Evolutionary conservation across 1,140 invertebrate genomes (phyloP).

Genomic region (Calliphora vicina): DNA sequence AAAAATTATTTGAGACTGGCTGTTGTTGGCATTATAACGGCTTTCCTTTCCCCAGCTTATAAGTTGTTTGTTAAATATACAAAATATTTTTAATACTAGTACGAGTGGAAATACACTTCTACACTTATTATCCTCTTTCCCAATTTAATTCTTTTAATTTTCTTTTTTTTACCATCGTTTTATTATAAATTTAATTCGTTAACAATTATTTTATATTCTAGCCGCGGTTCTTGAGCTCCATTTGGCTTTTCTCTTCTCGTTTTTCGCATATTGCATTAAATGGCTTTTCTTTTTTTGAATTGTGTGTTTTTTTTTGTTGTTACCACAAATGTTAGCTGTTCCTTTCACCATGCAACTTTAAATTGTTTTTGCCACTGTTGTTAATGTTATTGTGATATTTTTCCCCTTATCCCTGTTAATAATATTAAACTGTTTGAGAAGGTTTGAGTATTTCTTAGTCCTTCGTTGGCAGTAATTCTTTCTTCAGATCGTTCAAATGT

Average conservation of each 20-base stretch:
- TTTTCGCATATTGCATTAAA: neutral
- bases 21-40: neutral
- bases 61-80: neutral
- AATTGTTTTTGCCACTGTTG: neutral
- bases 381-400: neutral
- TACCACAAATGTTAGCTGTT: neutral
- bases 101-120: neutral
- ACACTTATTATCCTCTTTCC: too few species aligned
- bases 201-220: constrained; percentile 11
- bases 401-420: neutral
- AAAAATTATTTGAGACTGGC: neutral
- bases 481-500: neutral
- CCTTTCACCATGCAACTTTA: neutral
- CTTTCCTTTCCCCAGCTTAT: neutral
- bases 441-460: neutral
- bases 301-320: neutral
- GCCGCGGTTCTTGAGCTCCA: neutral
- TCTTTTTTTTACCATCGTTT: neutral
- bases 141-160: neutral
- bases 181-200: constrained; percentile 1
- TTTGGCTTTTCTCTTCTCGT: neutral
- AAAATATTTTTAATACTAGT: neutral
- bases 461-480: neutral
- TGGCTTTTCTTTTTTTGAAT: neutral
- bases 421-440: neutral